Evolutionary conservation across 2,797 vertebrate genomes (phyloP).

Genomic region (Tauraco hartlaubi): DNA sequence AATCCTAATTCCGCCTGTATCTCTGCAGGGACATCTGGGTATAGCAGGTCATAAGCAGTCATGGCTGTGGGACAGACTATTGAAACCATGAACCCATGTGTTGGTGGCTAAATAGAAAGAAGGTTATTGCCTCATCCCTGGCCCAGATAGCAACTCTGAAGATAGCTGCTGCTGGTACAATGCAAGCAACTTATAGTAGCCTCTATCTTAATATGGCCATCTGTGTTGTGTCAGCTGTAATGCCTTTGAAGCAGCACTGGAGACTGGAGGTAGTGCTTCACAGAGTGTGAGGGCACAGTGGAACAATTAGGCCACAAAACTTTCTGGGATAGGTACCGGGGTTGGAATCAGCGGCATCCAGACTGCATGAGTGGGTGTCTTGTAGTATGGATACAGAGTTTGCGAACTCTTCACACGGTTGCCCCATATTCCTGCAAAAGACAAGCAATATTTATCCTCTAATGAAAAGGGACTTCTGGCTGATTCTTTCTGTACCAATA

Average conservation of each 20-base stretch:
- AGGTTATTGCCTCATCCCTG: background rate
- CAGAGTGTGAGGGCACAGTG: background rate
- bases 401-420: background rate
- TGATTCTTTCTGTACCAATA: background rate
- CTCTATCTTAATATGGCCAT: background rate
- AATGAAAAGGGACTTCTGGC: background rate
- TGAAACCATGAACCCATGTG: background rate
- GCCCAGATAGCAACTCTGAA: background rate
- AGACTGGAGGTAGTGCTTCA: background rate
- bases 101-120: background rate
- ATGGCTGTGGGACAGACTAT: background rate
- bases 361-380: accelerated
- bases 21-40: background rate
- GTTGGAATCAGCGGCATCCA: accelerated
- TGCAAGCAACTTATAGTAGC: background rate
- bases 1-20: background rate
- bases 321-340: background rate
- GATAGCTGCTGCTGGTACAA: background rate
- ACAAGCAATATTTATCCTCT: background rate
- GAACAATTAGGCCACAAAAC: background rate
- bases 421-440: background rate
- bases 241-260: background rate
- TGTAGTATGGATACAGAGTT: background rate
- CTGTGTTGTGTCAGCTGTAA: background rate
- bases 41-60: background rate